phyloP scores from a whole-genome alignment of 2,797 vertebrate genomes.

The Microctenopoma stevenorrisi region DNA sequence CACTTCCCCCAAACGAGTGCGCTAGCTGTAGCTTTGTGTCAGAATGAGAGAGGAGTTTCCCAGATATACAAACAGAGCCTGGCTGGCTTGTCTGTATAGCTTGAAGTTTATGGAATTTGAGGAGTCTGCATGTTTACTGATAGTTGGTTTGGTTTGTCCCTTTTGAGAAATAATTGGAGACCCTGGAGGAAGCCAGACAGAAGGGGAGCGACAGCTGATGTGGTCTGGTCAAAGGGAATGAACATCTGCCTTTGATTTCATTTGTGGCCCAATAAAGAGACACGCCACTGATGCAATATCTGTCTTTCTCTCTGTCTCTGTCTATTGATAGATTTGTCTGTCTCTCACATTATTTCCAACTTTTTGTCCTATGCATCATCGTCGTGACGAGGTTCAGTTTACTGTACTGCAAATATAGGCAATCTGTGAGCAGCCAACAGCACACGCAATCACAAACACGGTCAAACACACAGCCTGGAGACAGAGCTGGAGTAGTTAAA shows the following conservation, averaged over 20 bases:
- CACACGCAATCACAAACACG: constrained; percentile 28
- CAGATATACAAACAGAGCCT: constrained; percentile 67
- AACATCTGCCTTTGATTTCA: constrained; percentile 82
- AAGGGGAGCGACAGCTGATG: constrained; percentile 45
- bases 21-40: constrained; percentile 64
- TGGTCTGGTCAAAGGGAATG: constrained; percentile 16
- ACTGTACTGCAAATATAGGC: constrained; percentile 19
- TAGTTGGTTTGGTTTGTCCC: constrained; percentile 72
- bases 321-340: constrained; percentile 49
- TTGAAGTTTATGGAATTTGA: constrained; percentile 72
- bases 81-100: constrained; percentile 61
- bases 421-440: constrained; percentile 29
- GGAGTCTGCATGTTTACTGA: constrained; percentile 79
- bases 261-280: constrained; percentile 69
- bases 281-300: constrained; percentile 54
- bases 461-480: constrained; percentile 32
- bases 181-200: constrained; percentile 52
- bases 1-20: constrained; percentile 66
- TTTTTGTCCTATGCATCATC: constrained; percentile 36
- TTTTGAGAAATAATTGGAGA: constrained; percentile 72
- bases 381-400: neutral
- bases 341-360: constrained; percentile 34
- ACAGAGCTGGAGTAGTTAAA: constrained; percentile 77
- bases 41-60: constrained; percentile 68
- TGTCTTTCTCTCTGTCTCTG: constrained; percentile 40